Evolutionary conservation across 2,797 vertebrate genomes (phyloP).

Genomic region (Acanthurus leucopareius): DNA sequence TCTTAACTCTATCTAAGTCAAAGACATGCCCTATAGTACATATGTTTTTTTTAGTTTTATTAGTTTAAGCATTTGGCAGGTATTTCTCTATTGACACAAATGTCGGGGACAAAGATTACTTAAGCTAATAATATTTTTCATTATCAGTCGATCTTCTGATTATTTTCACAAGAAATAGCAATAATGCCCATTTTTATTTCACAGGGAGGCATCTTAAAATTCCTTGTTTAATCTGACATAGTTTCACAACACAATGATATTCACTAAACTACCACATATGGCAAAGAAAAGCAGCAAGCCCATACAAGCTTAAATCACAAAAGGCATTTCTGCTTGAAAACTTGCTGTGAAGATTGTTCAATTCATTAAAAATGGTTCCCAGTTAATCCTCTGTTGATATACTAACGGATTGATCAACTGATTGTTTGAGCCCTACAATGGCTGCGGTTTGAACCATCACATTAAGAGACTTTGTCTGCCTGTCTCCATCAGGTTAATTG

Average conservation of each 20-base stretch:
- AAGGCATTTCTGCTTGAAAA: neutral
- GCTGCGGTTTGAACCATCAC: neutral
- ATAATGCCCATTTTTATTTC: too few relatives aligned
- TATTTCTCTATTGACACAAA: too few relatives aligned
- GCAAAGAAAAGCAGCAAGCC: neutral
- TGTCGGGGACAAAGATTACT: too few relatives aligned
- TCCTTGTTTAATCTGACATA: neutral
- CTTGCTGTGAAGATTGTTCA: too few relatives aligned
- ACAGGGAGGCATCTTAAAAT: neutral
- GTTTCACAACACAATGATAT: neutral
- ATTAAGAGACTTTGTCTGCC: neutral
- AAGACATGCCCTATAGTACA: too few relatives aligned
- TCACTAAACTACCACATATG: too few relatives aligned
- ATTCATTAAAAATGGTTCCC: neutral
- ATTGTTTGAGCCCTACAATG: neutral
- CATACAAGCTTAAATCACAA: neutral
- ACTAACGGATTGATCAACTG: neutral
- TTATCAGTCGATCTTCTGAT: too few relatives aligned
- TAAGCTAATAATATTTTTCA: too few relatives aligned
- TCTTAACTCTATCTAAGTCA: too few relatives aligned
- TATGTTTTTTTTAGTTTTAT: too few relatives aligned
- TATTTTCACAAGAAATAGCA: too few relatives aligned
- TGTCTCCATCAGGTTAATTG: neutral
- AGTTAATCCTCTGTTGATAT: neutral
- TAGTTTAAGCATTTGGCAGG: too few relatives aligned